Evolutionary conservation across 1,140 invertebrate genomes (phyloP), one percentile per base, ranked within the genome.

Genomic region (Elysia chlorotica): DNA sequence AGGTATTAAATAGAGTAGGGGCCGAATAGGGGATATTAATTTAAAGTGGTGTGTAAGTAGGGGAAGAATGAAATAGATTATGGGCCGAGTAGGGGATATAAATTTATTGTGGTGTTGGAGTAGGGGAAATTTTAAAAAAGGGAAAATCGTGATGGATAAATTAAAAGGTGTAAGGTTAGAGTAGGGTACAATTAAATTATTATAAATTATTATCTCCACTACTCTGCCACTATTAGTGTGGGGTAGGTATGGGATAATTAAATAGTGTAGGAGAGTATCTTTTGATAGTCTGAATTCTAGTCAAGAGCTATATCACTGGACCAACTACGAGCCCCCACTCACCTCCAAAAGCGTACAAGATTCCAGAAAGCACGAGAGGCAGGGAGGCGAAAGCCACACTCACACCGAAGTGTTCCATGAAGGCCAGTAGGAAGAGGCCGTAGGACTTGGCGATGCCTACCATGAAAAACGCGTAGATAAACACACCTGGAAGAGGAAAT

Each of bases 391-490:
- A 5, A 25, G 78, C 76, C 53, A 74, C 76, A n/a, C 75, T 56
- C n/a, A 78, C 66, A 17, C 75, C 57, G 70, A 82, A 82, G 23
- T 78, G 37, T 25, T 54, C 14, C 21, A 71, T 66, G 69, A 82
- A 79, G 6, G 75, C 71, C 28, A 36, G 62, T 65, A 79, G 65
- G 37, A 82, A 67, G n/a, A 80, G 76, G 14, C 80, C 80, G 71
- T 75, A 77, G 0, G 77, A 80, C 67, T 82, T 82, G 17, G 79
- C 78, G 3, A 77, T 74, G 1, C 80, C 80, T 37, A 82, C 78
- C 80, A 82, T 82, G 67, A 78, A 79, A 65, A 82, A 82, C 1
- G 73, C 62, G 35, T 70, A 72, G 36, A 80, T 53, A 56, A 79
- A 80, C 37, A 74, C 65, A 38, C 77, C 80, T 82, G 76, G 23